Percentiles rank a stretch among this genome's conserved stretches.
Evolutionary conservation across 2,797 vertebrate genomes (phyloP).

Genomic region (Chrosomus eos): DNA sequence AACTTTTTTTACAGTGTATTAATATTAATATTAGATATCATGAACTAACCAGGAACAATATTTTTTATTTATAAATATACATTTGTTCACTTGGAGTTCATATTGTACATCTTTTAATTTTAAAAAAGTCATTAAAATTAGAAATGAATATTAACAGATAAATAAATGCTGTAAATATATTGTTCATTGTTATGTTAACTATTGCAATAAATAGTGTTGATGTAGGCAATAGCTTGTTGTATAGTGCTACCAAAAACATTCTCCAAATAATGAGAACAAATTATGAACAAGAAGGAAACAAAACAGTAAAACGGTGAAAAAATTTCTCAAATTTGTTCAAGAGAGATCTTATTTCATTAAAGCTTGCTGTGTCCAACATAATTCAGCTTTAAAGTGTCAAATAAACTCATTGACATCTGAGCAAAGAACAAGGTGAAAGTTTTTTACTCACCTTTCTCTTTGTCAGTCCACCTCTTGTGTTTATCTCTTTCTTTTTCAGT

Average conservation of each 20-base stretch:
- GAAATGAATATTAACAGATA: background rate
- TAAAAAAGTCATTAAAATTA: background rate
- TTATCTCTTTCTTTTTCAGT: slow-evolving; percentile 10
- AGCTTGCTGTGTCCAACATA: background rate
- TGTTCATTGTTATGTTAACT: background rate
- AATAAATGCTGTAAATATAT: background rate
- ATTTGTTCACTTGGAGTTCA: background rate
- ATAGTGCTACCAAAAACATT: background rate
- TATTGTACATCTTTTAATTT: background rate
- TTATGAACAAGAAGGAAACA: background rate
- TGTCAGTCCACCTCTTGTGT: background rate
- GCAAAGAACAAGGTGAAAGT: background rate
- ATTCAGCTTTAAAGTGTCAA: background rate
- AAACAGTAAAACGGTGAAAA: background rate
- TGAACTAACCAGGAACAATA: background rate
- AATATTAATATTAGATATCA: background rate
- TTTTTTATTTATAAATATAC: background rate
- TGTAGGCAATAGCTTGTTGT: background rate
- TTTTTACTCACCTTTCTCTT: slow-evolving; percentile 52
- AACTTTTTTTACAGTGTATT: no score
- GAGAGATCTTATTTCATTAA: background rate
- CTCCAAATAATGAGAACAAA: background rate
- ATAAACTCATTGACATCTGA: background rate
- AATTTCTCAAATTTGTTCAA: background rate
- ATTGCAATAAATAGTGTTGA: background rate